phyloP scores from a whole-genome alignment of 2,888 invertebrate species.

The Sesia apiformis region DNA sequence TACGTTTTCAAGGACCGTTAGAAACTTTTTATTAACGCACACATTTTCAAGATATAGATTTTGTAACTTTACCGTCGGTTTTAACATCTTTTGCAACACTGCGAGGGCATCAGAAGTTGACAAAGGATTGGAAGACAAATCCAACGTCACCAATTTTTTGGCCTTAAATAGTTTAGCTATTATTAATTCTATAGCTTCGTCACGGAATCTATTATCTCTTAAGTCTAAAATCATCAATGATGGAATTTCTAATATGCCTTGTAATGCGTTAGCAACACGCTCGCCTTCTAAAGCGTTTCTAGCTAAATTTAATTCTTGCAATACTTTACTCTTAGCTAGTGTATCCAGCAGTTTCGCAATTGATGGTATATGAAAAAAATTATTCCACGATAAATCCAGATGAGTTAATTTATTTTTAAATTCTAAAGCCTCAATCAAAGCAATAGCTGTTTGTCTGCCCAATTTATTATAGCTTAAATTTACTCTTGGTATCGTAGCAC shows the following conservation, averaged over 20 bases:
- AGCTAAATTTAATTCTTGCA: constrained; percentile 28
- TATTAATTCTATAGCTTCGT: constrained; percentile 19
- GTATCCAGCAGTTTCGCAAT: constrained; percentile 20
- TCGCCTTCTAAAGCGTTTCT: constrained; percentile 18
- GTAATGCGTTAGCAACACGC: constrained; percentile 20
- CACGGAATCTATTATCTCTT: constrained; percentile 27
- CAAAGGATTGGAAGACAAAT: constrained; percentile 35
- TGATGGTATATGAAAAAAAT: constrained; percentile 18
- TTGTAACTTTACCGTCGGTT: constrained; percentile 21
- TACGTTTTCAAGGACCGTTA: constrained; percentile 18
- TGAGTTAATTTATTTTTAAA: constrained; percentile 22
- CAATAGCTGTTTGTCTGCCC: constrained; percentile 16
- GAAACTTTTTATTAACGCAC: constrained; percentile 22
- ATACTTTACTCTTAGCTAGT: constrained; percentile 15
- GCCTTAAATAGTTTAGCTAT: constrained; percentile 17
- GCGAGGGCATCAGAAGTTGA: constrained; percentile 18
- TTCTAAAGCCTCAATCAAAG: constrained; percentile 22
- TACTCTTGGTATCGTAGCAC: constrained; percentile 14
- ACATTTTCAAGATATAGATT: constrained; percentile 26
- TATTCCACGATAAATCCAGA: constrained; percentile 33
- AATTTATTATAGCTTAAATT: constrained; percentile 30
- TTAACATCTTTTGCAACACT: constrained; percentile 22
- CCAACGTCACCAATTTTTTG: constrained; percentile 22
- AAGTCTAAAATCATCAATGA: constrained; percentile 22
- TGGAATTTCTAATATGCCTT: constrained; percentile 17